Evolutionary conservation across 2,888 invertebrate species (phyloP).

Genomic region (Seira sanloemensis): DNA sequence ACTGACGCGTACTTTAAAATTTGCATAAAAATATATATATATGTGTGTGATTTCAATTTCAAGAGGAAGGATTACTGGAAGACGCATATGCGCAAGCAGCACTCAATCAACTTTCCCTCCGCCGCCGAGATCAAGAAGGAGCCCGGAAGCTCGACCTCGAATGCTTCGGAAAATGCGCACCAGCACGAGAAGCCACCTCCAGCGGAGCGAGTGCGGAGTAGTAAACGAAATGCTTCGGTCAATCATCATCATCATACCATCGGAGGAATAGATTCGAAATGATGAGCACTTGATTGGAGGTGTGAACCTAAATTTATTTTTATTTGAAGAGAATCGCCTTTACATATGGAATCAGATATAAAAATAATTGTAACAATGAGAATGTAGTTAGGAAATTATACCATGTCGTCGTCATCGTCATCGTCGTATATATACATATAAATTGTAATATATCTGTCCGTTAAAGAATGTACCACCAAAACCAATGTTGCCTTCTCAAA

Average conservation of each 20-base stretch:
- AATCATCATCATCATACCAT: slow-evolving; percentile 36
- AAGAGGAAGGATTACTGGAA: slow-evolving; percentile 91
- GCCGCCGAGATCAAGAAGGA: slow-evolving; percentile 58
- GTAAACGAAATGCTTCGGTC: slow-evolving; percentile 16
- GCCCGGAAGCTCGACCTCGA: slow-evolving; percentile 8
- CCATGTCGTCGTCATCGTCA: no score
- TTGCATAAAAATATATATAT: not conserved
- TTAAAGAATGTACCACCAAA: slow-evolving; percentile 18
- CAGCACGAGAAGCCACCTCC: slow-evolving; percentile 21
- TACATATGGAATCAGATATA: no score
- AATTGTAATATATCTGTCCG: no score
- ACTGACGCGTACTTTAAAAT: not conserved
- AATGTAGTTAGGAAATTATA: no score
- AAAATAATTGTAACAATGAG: no score
- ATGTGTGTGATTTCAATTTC: slow-evolving; percentile 86
- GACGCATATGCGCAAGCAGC: slow-evolving; percentile 87
- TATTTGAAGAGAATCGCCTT: no score
- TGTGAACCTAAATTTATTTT: no score
- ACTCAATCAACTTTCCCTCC: slow-evolving; percentile 75
- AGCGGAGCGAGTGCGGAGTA: slow-evolving; percentile 25
- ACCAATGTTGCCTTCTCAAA: slow-evolving; percentile 43
- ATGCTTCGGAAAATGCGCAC: slow-evolving; percentile 17
- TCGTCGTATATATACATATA: no score
- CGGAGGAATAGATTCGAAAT: slow-evolving; percentile 39
- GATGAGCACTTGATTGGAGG: no score